These are phyloP conservation scores for Microctonus aethiopoides DNA, from an alignment of 2,888 invertebrate species.

Conservation along the genomic window DNA sequence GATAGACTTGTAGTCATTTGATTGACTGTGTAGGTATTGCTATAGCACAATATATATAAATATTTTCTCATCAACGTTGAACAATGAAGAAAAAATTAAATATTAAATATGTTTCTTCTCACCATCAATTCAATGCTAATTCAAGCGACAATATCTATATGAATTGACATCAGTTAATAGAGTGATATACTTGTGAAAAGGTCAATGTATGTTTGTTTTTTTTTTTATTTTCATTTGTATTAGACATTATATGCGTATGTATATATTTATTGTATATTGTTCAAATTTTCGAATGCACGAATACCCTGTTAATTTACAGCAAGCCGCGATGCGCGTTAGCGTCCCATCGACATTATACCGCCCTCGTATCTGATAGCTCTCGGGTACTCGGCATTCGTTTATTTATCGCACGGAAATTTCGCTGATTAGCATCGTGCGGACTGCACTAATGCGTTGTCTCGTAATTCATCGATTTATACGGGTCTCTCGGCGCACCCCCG, in stretches of 20 bases:
- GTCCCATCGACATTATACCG: slow-evolving; percentile 52
- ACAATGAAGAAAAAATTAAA: neutral
- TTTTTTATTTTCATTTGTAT: no score
- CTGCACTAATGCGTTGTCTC: slow-evolving; percentile 66
- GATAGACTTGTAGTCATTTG: neutral
- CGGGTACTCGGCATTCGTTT: slow-evolving; percentile 56
- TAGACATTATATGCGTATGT: neutral
- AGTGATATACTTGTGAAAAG: neutral
- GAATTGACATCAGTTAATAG: neutral
- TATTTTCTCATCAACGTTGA: neutral
- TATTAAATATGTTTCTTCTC: neutral
- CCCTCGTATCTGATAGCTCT: slow-evolving; percentile 25
- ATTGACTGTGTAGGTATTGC: no score
- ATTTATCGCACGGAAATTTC: slow-evolving; percentile 67
- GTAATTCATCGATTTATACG: slow-evolving; percentile 67
- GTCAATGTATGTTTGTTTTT: neutral
- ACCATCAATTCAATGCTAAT: neutral
- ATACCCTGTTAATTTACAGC: slow-evolving; percentile 53
- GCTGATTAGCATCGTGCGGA: slow-evolving; percentile 67
- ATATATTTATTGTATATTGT: neutral
- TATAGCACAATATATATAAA: neutral
- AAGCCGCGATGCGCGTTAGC: slow-evolving; percentile 46
- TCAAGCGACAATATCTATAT: neutral
- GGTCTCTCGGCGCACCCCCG: slow-evolving; percentile 35
- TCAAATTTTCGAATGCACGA: slow-evolving; percentile 40